These are phyloP conservation scores for Hydractinia symbiolongicarpus DNA, from an alignment of 30 jellyfish, hydroid and myxozoan genomes.

Conservation along the genomic window DNA sequence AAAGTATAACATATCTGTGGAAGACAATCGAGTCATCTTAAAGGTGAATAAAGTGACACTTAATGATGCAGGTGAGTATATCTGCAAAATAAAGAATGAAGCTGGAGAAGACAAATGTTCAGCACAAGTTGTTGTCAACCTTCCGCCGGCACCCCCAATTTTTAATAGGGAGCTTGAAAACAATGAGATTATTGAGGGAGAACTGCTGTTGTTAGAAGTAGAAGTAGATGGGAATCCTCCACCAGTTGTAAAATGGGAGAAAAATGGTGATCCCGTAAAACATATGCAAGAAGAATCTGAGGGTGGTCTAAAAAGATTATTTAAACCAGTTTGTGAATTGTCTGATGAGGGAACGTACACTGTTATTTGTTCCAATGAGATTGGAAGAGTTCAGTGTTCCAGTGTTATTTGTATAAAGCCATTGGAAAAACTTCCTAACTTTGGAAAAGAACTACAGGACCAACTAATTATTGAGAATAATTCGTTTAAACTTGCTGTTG, in stretches of 20 bases:
- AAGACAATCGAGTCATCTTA: conserved; percentile 42
- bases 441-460: conserved; percentile 21
- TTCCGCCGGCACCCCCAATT: conserved; percentile 48
- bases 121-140: conserved; percentile 51
- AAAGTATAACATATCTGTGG: conserved; percentile 35
- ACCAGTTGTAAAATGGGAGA: conserved; percentile 73
- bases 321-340: conserved; percentile 11
- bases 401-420: background rate
- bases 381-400: conserved; percentile 13
- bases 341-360: conserved; percentile 25
- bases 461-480: conserved; percentile 26
- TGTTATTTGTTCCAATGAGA: conserved; percentile 34
- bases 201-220: conserved; percentile 39
- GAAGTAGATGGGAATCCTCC: conserved; percentile 64
- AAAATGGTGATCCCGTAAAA: conserved; percentile 50
- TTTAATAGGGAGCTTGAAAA: conserved; percentile 27
- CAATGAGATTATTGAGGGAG: conserved; percentile 46
- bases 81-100: conserved; percentile 50
- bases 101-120: conserved; percentile 74
- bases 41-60: conserved; percentile 26
- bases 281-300: conserved; percentile 41
- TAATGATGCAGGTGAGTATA: conserved; percentile 59
- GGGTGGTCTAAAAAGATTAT: conserved; percentile 15
- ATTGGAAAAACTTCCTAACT: conserved; percentile 19
- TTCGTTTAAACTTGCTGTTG: conserved; percentile 38